Conservation (phyloP, 35 echinoderm and acorn worm genomes). For the Ptychodera flava region DNA sequence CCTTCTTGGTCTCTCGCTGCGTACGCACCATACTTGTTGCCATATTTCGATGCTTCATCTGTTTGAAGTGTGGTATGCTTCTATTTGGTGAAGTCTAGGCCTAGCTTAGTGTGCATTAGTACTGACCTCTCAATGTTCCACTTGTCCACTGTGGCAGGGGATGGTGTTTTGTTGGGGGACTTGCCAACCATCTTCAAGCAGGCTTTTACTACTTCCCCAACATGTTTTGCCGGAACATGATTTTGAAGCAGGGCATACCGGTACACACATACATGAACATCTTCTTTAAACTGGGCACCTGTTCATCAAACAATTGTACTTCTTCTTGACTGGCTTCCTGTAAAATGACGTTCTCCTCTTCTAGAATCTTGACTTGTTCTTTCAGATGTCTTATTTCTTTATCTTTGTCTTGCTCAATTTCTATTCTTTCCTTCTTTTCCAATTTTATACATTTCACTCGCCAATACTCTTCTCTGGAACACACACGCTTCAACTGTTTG, state of each 20-base stretch:
- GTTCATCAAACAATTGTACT: slow-evolving; percentile 25
- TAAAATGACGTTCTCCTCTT: slow-evolving; percentile 19
- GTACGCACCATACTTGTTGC: slow-evolving; percentile 37
- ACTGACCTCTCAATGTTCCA: slow-evolving; percentile 9
- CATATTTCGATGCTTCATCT: too few species aligned
- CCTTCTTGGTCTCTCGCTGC: slow-evolving; percentile 4
- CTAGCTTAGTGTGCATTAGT: slow-evolving; percentile 17
- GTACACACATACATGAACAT: slow-evolving; percentile 36
- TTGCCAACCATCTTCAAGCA: slow-evolving; percentile 27
- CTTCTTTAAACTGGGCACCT: background rate
- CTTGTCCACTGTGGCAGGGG: background rate
- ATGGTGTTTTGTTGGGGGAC: slow-evolving; percentile 12
- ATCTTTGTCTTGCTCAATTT: too few species aligned
- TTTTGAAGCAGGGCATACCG: slow-evolving; percentile 11
- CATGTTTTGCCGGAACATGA: slow-evolving; percentile 34
- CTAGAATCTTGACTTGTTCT: too few species aligned
- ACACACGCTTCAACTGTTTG: too few species aligned
- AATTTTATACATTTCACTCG: too few species aligned
- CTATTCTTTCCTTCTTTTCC: too few species aligned
- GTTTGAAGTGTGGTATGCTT: slow-evolving; percentile 25
- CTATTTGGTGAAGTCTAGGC: background rate
- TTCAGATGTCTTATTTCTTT: too few species aligned
- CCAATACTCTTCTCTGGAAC: too few species aligned
- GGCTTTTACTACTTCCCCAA: slow-evolving; percentile 19
- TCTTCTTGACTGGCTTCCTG: slow-evolving; percentile 2